phyloP scores from a whole-genome alignment of 92 coral and sea anemone genomes.

The Muricea muricata region DNA sequence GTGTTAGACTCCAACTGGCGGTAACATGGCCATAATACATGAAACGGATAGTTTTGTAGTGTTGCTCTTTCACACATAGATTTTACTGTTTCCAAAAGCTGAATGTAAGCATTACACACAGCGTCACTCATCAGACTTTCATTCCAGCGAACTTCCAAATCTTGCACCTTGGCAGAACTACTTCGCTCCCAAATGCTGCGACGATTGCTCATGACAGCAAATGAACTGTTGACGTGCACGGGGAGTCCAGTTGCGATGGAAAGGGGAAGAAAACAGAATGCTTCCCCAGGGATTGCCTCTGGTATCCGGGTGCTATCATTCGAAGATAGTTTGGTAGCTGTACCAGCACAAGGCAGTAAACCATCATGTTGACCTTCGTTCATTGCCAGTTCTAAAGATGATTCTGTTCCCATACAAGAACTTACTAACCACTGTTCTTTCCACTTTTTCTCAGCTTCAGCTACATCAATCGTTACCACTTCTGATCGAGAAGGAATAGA shows the following conservation, averaged over 20 bases:
- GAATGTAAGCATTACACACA: slow-evolving; percentile 64
- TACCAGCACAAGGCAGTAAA: slow-evolving; percentile 72
- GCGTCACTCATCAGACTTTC: slow-evolving; percentile 79
- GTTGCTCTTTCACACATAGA: slow-evolving; percentile 49
- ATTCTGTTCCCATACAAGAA: slow-evolving; percentile 65
- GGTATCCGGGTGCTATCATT: neutral
- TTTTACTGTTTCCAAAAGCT: slow-evolving; percentile 65
- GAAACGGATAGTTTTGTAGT: slow-evolving; percentile 53
- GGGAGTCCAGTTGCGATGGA: slow-evolving; percentile 83
- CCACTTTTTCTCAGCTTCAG: neutral
- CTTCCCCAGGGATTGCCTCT: slow-evolving; percentile 64
- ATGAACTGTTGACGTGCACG: slow-evolving; percentile 78
- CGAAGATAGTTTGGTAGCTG: slow-evolving; percentile 61
- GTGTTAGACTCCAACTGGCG: slow-evolving; percentile 60
- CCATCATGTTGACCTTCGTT: slow-evolving; percentile 71
- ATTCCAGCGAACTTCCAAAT: slow-evolving; percentile 84
- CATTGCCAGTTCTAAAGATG: slow-evolving; percentile 62
- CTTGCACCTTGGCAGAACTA: slow-evolving; percentile 62
- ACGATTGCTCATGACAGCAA: slow-evolving; percentile 84
- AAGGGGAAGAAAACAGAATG: slow-evolving; percentile 81
- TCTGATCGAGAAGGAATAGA: slow-evolving; percentile 16
- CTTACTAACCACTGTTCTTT: slow-evolving; percentile 61
- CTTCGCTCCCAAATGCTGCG: slow-evolving; percentile 85
- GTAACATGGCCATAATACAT: slow-evolving; percentile 79
- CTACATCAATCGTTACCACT: neutral